phyloP scores from a whole-genome alignment of 2,797 vertebrate genomes.

The Protosalanx chinensis region DNA sequence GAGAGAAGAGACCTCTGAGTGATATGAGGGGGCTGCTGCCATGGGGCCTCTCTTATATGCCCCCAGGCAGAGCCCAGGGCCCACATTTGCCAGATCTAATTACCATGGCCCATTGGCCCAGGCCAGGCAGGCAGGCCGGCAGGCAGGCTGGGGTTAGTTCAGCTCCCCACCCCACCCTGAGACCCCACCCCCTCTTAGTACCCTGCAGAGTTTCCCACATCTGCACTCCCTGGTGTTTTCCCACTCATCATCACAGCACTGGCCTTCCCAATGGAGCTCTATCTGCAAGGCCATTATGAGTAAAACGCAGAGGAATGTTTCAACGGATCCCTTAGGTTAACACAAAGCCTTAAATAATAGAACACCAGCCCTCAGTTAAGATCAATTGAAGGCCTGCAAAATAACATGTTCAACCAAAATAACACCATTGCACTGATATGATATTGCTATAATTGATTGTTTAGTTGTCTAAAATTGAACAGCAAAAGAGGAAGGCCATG shows the following conservation, averaged over 20 bases:
- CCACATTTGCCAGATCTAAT: conserved; percentile 81
- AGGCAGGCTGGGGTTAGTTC: conserved; percentile 65
- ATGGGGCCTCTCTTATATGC: conserved; percentile 83
- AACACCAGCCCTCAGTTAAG: background rate
- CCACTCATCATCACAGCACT: conserved; percentile 59
- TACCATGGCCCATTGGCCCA: conserved; percentile 82
- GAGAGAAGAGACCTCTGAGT: conserved; percentile 68
- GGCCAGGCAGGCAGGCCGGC: conserved; percentile 61
- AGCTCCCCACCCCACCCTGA: conserved; percentile 58
- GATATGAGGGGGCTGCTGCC: conserved; percentile 75
- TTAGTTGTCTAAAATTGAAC: conserved; percentile 64
- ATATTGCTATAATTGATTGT: background rate
- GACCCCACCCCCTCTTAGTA: conserved; percentile 51
- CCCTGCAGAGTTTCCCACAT: conserved; percentile 80
- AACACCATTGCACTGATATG: background rate
- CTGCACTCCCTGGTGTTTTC: conserved; percentile 75
- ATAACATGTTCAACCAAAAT: background rate
- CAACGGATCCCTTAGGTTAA: background rate
- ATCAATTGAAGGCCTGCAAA: background rate
- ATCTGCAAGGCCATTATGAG: conserved; percentile 40
- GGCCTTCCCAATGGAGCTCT: conserved; percentile 39
- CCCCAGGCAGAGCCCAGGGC: conserved; percentile 75
- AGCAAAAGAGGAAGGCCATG: conserved; percentile 48
- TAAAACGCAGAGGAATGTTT: conserved; percentile 35
- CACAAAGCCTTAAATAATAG: background rate